Base-by-base conservation (phyloP, 53 echinoderm and acorn worm species). In the Pentamera pediparva region DNA sequence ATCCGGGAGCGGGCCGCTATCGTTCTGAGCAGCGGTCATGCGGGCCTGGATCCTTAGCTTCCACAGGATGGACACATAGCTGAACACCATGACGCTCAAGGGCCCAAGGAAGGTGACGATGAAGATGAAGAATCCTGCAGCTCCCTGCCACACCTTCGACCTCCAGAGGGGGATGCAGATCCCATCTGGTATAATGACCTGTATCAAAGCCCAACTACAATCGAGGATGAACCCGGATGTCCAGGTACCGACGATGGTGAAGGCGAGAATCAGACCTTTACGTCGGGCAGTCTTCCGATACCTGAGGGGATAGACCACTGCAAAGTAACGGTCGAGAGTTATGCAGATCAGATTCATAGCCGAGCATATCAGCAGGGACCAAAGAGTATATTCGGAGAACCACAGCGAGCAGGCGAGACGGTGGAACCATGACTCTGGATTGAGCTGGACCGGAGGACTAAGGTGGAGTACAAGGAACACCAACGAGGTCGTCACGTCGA, bases 281-380 rank as follows among this genome's bases (percentile, higher is more conserved):
- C 54, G 27, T 27, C 82, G 56, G 27, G 79, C 74, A 19, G 77
- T 83, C 48, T 89, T 86, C 48, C 77, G 76, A 63, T 92, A 89
- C 59, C 56, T 76, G 20, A 76, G 69, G 5, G 89, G 93, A 57
- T 76, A 75, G 32, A 92, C 70, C 35, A 89, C 86, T 15, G 93
- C 93, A 50, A 81, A 77, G 75, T 86, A 92, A 4, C 93, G 86
- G 32, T 92, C 93, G 34, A 89, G 38, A 8, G 93, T 89, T 55
- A 92, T 92, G 32, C 83, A 76, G 19, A 80, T 55, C 1, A 92
- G 86, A 57, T 92, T 92, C 15, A 89, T 49, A 26, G 84, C 79
- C 8, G 93, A 92, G 7, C 89, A 83, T 52, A 89, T 89, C 28
- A 92, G 82, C 5, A 92, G 75, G 7, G 93, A 79, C 93, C 93